phyloP scores from a whole-genome alignment of 2,113 vertebrate species.

The Chloropsis hardwickii region DNA sequence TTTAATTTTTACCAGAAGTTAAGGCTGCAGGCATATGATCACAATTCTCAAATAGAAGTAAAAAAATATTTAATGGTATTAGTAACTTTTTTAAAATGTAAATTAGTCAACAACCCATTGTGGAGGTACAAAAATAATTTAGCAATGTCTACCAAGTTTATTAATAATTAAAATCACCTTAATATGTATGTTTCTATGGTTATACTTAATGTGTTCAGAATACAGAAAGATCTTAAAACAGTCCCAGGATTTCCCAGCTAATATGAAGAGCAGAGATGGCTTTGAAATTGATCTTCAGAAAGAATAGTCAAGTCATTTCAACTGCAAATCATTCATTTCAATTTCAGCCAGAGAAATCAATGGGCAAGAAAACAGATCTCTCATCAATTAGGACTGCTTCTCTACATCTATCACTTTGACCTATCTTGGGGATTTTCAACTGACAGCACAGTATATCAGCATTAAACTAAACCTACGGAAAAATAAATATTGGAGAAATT shows the following conservation, averaged over 20 bases:
- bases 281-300: slow-evolving; percentile 62
- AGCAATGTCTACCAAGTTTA: neutral
- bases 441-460: neutral
- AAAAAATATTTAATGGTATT: neutral
- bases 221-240: neutral
- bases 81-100: neutral
- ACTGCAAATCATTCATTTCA: slow-evolving; percentile 13
- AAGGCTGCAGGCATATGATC: neutral
- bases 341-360: slow-evolving; percentile 3
- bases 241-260: slow-evolving; percentile 24
- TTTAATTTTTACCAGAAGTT: slow-evolving; percentile 13
- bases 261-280: neutral
- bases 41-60: neutral
- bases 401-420: neutral
- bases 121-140: neutral
- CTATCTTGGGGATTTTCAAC: neutral
- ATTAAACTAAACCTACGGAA: neutral
- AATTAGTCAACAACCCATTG: neutral
- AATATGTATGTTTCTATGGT: slow-evolving; percentile 38
- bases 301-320: neutral
- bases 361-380: neutral
- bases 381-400: neutral
- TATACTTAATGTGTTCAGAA: neutral
- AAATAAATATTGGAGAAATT: neutral
- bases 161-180: slow-evolving; percentile 40